Evolutionary conservation across 1,140 invertebrate species (phyloP).

Genomic region (Propsilocerus akamusi): DNA sequence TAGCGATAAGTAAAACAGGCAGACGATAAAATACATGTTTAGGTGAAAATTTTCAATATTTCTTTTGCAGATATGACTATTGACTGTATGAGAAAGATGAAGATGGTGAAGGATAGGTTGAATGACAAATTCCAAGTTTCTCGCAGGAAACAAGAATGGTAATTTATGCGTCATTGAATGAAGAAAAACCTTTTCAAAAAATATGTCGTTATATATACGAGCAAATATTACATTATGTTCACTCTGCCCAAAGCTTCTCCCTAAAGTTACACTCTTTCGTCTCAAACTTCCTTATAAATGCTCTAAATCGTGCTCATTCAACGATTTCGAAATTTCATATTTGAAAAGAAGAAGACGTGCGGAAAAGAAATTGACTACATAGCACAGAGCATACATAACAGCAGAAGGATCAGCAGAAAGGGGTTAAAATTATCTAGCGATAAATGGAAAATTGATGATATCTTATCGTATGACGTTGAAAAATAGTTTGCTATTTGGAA

Average conservation of each 20-base stretch:
- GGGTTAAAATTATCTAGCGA: neutral
- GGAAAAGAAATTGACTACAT: neutral
- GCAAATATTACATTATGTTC: too few relatives aligned
- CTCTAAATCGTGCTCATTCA: neutral
- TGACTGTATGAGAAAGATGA: too few relatives aligned
- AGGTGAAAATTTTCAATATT: too few relatives aligned
- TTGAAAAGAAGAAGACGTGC: neutral
- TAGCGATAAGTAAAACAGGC: too few relatives aligned
- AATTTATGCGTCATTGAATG: conserved; percentile 1
- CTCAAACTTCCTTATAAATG: neutral
- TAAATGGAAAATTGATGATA: neutral
- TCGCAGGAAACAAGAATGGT: too few relatives aligned
- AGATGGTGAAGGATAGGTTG: too few relatives aligned
- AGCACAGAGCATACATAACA: neutral
- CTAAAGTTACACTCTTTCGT: too few relatives aligned
- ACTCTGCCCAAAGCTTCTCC: too few relatives aligned
- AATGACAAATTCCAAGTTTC: too few relatives aligned
- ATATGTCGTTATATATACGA: neutral
- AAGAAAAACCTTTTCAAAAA: neutral
- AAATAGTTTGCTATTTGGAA: conserved; percentile 1
- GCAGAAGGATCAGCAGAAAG: neutral
- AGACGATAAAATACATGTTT: too few relatives aligned
- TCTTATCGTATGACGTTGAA: conserved; percentile 3
- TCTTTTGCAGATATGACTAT: too few relatives aligned
- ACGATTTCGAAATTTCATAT: neutral